Evolutionary conservation across 1,140 invertebrate genomes (phyloP), one percentile per base, ranked within the genome.

Genomic region (Aphidius ervi): DNA sequence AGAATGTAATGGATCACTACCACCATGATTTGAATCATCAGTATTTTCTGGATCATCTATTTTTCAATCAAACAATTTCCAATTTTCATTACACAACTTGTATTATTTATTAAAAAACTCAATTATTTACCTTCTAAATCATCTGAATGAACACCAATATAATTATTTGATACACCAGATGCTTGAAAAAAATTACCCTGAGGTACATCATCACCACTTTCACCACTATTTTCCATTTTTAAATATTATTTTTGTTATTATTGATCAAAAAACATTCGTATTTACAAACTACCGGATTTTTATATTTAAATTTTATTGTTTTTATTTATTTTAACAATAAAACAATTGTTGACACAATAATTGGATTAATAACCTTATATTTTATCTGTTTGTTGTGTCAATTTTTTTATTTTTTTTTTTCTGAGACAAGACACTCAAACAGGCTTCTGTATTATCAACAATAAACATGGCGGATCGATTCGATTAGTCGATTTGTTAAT

Each of bases 1-100:
- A 37, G 84, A 83, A 53, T 80, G 76, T 5, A 77, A 59, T 20
- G 82, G 82, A 62, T 81, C 78, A 39, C 73, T 76, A 7, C 71
- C 65, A 5, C 79, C 81, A 67, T 87, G 85, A 67, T 86, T 87
- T 0, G 87, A 89, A 71, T 90, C 88, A 56, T 89, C 88, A 42
- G 87, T 88, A 67, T 89, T 89, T 71, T 90, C 87, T 60, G 86
- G 75, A 68, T 80, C 77, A 66, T 80, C 77, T 78, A 61, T 39
- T 23, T 43, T 16, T 6, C 46, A 45, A 43, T 45, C 5, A 39
- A 16, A 47, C 9, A 16, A 43, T 41, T 39, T 16, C 1, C 16
- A 52, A 39, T 16, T 23, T 40, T 6, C 16, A 59, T 50, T 41
- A 10, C 83, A 56, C 64, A 59, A 66, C 81, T 79, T 45, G 46